Conservation (phyloP, 2,113 vertebrate species). For the Microcebus jonahi region DNA sequence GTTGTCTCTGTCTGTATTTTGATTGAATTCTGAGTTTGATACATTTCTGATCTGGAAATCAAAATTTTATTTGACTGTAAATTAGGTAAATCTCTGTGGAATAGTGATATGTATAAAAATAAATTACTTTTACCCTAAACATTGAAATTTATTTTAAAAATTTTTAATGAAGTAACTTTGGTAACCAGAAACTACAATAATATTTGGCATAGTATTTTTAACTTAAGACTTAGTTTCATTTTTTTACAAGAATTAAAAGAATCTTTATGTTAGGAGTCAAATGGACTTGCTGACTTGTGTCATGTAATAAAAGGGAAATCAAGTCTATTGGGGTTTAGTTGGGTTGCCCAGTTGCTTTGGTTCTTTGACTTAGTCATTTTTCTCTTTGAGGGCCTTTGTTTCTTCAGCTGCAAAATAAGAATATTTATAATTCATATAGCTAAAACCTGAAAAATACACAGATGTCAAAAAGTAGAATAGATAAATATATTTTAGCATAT, state of each 20-base stretch:
- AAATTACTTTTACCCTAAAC: neutral
- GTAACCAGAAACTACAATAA: neutral
- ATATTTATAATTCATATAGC: neutral
- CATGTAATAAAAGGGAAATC: neutral
- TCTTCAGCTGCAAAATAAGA: neutral
- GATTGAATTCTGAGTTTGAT: neutral
- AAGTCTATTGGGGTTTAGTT: neutral
- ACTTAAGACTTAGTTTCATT: neutral
- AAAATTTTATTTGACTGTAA: slow-evolving; percentile 45
- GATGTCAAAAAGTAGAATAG: neutral
- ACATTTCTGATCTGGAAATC: slow-evolving; percentile 20
- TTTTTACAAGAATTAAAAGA: neutral
- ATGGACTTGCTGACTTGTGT: neutral
- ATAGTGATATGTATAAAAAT: slow-evolving; percentile 9
- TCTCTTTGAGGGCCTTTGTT: neutral
- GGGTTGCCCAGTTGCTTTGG: neutral
- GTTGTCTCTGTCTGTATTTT: neutral
- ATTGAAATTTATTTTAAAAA: neutral
- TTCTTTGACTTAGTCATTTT: slow-evolving; percentile 13
- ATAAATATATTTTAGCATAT: neutral
- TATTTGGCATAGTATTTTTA: neutral
- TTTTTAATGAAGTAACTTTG: neutral
- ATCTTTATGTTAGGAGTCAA: neutral
- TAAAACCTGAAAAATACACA: neutral
- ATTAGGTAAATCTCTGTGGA: neutral